A percentile compares a stretch with the other conserved stretches of the same genome.
These are phyloP conservation scores for Drusus annulatus DNA, from an alignment of 1,140 invertebrate species.

Conservation along the genomic window DNA sequence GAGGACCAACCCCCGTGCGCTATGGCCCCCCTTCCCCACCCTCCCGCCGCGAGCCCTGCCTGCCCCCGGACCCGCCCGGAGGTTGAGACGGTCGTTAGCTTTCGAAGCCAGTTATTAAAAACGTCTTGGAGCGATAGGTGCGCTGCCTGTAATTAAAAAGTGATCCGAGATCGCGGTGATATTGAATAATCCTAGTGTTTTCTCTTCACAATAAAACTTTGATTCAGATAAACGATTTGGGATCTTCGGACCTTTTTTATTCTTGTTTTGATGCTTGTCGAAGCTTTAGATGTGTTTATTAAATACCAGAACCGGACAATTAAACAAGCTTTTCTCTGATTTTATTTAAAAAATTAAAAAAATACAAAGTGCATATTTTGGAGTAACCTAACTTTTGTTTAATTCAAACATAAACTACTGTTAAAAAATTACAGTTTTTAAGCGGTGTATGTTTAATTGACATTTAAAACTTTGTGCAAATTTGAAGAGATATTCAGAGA, in stretches of 20 bases:
- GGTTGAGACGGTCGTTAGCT: conserved; percentile 68
- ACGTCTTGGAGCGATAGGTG: conserved; percentile 72
- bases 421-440: too few species aligned
- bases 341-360: too few species aligned
- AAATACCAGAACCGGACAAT: neutral
- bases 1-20: conserved; percentile 51
- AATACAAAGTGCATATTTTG: neutral
- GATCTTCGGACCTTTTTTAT: neutral
- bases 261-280: neutral
- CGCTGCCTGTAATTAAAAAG: conserved; percentile 70
- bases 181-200: neutral
- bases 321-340: too few species aligned
- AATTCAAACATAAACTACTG: neutral
- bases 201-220: neutral
- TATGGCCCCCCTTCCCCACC: conserved; percentile 54
- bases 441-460: too few species aligned
- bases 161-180: conserved; percentile 38
- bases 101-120: conserved; percentile 74
- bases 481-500: neutral
- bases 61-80: conserved; percentile 58
- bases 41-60: conserved; percentile 52
- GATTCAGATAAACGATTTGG: conserved; percentile 13
- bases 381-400: neutral
- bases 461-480: conserved; percentile 6
- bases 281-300: neutral